Evolutionary conservation across 2,113 vertebrate genomes (phyloP).

Genomic region (Eclectus roratus): DNA sequence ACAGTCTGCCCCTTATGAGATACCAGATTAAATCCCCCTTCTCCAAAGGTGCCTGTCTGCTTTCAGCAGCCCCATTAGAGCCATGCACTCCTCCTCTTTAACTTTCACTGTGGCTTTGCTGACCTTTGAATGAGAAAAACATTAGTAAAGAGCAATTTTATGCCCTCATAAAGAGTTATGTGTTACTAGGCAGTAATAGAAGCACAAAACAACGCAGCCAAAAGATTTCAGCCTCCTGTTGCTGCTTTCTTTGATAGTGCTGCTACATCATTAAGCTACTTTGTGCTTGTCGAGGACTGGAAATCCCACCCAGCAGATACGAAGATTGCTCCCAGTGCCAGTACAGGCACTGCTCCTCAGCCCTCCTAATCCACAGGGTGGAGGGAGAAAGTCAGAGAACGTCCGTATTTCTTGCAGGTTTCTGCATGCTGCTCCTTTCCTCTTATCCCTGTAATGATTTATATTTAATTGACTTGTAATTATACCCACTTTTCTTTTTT

Average conservation of each 20-base stretch:
- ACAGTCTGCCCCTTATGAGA: background rate
- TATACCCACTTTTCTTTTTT: background rate
- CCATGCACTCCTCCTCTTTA: background rate
- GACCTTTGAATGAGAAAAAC: conserved; percentile 33
- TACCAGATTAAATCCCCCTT: background rate
- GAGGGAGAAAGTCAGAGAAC: background rate
- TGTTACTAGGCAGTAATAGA: background rate
- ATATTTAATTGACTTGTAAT: conserved; percentile 54
- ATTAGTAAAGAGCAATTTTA: conserved; percentile 13
- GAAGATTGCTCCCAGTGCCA: background rate
- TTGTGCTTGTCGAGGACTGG: background rate
- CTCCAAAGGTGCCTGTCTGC: background rate
- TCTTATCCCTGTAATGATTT: conserved; percentile 8
- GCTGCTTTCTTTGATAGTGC: background rate
- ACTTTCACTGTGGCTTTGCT: background rate
- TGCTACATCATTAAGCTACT: background rate
- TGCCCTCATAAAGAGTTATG: background rate
- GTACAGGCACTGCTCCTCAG: background rate
- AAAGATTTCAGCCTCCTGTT: background rate
- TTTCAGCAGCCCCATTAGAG: background rate
- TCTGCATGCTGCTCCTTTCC: background rate
- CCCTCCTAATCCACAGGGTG: background rate
- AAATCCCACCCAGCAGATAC: conserved; percentile 28
- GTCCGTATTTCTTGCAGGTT: conserved; percentile 25
- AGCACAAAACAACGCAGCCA: background rate